Conservation (phyloP, 2,797 vertebrate species). For the Halcyon leucocephala region DNA sequence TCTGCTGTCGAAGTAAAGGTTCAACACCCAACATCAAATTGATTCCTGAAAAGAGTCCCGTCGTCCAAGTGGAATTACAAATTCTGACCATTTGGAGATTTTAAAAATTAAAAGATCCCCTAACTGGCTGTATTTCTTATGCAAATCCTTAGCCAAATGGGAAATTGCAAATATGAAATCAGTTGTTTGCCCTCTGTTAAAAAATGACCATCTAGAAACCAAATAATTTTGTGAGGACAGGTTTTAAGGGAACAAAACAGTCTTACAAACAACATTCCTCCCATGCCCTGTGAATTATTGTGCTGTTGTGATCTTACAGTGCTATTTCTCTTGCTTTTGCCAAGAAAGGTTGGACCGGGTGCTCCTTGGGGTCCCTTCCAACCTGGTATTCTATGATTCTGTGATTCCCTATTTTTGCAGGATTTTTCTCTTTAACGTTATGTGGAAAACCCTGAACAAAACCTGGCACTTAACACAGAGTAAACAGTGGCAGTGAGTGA, state of each 20-base stretch:
- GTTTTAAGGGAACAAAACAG: background rate
- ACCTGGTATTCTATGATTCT: background rate
- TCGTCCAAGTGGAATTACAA: background rate
- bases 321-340: background rate
- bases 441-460: slow-evolving; percentile 35
- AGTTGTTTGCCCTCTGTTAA: background rate
- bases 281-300: background rate
- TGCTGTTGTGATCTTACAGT: background rate
- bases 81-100: background rate
- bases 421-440: background rate
- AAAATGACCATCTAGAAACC: background rate
- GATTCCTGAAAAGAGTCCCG: background rate
- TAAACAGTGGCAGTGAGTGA: slow-evolving; percentile 56
- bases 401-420: background rate
- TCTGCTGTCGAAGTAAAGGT: background rate
- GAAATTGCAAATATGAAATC: background rate
- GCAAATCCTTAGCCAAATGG: background rate
- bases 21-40: fast-evolving
- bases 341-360: background rate
- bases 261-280: background rate
- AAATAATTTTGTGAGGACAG: background rate
- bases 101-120: slow-evolving; percentile 17
- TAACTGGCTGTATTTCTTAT: background rate
- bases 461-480: background rate
- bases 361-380: background rate